Evolutionary conservation across 1,140 invertebrate genomes (phyloP).

Genomic region (Pogonomyrmex californicus): DNA sequence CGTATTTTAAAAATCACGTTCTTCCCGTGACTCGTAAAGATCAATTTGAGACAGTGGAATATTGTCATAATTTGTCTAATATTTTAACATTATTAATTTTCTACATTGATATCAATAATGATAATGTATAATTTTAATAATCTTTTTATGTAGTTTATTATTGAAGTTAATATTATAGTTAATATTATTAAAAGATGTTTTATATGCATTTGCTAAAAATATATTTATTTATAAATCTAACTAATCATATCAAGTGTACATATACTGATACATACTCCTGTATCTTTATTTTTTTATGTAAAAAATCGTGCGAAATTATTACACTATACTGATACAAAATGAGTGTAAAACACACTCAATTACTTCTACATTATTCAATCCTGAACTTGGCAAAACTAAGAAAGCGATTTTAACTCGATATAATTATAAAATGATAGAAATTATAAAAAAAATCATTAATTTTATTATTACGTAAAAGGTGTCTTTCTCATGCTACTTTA

Average conservation of each 20-base stretch:
- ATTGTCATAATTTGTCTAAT: background rate
- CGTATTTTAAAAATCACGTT: background rate
- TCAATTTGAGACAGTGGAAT: background rate
- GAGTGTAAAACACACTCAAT: constrained; percentile 32
- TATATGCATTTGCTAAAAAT: constrained; percentile 24
- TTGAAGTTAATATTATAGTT: background rate
- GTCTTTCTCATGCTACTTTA: constrained; percentile 3
- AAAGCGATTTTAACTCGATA: background rate
- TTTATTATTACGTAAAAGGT: background rate
- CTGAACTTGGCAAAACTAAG: constrained; percentile 19
- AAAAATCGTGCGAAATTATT: background rate
- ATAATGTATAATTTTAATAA: constrained; percentile 9
- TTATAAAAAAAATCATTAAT: background rate
- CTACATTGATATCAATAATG: background rate
- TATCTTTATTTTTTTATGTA: constrained; percentile 24
- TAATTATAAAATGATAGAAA: background rate
- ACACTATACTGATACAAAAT: constrained; percentile 1
- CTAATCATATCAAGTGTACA: background rate
- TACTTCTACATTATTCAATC: background rate
- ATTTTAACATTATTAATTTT: background rate
- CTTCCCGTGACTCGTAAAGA: background rate
- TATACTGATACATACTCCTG: background rate
- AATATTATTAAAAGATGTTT: background rate
- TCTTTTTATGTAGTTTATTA: background rate
- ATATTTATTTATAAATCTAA: constrained; percentile 45